These are phyloP conservation scores for Tupaia tana DNA, from an alignment of 2,113 vertebrate genomes.

Conservation along the genomic window DNA sequence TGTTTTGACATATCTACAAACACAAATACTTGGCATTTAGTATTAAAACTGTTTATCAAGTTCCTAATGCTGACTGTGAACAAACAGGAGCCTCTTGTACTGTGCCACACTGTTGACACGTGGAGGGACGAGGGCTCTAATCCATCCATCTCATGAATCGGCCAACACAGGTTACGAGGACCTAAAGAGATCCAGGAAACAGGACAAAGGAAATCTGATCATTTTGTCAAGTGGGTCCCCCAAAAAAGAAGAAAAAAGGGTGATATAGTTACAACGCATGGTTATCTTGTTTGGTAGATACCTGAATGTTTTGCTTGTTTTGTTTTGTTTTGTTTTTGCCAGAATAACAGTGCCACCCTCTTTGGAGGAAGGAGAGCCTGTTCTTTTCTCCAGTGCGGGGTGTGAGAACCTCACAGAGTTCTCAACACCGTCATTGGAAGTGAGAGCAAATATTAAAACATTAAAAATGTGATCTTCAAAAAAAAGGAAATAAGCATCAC, in stretches of 20 bases:
- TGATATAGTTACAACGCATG: not conserved
- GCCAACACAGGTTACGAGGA: not conserved
- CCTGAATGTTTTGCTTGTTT: not conserved
- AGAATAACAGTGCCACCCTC: no score
- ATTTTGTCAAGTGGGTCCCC: slow-evolving; percentile 18
- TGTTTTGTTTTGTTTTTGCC: no score
- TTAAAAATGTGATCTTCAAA: not conserved
- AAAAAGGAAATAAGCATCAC: not conserved
- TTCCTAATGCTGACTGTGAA: not conserved
- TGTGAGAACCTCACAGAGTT: not conserved
- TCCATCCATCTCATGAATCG: not conserved
- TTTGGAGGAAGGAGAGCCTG: not conserved
- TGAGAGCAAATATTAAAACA: not conserved
- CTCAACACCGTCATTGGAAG: not conserved
- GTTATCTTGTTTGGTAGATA: not conserved
- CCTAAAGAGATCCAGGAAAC: not conserved
- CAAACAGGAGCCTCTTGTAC: not conserved
- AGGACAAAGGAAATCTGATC: not conserved
- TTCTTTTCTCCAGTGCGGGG: not conserved
- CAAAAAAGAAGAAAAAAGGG: not conserved
- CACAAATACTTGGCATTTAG: slow-evolving; percentile 51
- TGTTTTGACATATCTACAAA: slow-evolving; percentile 51
- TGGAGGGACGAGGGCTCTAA: not conserved
- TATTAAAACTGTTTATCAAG: slow-evolving; percentile 54
- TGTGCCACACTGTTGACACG: not conserved